Base-by-base conservation (phyloP, 2,888 invertebrate species). In the Yponomeuta malinellus region DNA sequence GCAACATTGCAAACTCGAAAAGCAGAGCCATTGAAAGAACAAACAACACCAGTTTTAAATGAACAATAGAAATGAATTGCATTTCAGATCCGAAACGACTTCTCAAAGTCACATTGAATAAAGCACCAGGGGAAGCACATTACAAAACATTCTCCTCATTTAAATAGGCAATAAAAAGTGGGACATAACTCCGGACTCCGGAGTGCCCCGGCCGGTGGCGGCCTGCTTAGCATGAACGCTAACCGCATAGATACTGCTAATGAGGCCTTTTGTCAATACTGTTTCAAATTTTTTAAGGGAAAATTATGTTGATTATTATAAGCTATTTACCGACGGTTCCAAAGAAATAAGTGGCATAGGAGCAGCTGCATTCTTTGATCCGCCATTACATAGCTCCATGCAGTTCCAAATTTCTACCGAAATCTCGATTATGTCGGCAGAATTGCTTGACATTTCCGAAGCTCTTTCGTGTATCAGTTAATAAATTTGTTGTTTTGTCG, bases 161-260 rank as follows among this genome's bases (percentile, higher is more conserved):
- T 67, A 67, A 67, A 43, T 67, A 67, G 67, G 67, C 67, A 33
- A 67, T 67, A 67, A 67, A 67, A 67, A 37, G 37, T 67, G 67
- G 67, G 67, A 43, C 67, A 33, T 66, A 67, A 65, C 65, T 12
- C 65, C 2, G 31, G 33, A 59, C 15, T 59, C 52, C 15, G 52
- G 15, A 12, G 52, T 8, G 52, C 52, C 52, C 1, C 52, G 15
- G 2, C 52, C 52, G 52, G 15, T 5, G 52, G 52, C 15, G 15
- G 15, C 52, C 43, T 8, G 43, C 43, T 5, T 43, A 59, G 15
- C 52, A 59, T 4, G 15, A 15, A 15, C 52, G 6, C 15, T 15
- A 4, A 59, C 15, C 15, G 52, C 52, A 15, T 33, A 2, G 33
- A 5, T 33, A 33, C 33, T 33, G 33, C 23, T 23, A 23, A 23